Percentiles rank a stretch among this genome's conserved stretches.
These are phyloP conservation scores for Tragelaphus scriptus DNA, from an alignment of 2,113 vertebrate genomes.

Conservation along the genomic window DNA sequence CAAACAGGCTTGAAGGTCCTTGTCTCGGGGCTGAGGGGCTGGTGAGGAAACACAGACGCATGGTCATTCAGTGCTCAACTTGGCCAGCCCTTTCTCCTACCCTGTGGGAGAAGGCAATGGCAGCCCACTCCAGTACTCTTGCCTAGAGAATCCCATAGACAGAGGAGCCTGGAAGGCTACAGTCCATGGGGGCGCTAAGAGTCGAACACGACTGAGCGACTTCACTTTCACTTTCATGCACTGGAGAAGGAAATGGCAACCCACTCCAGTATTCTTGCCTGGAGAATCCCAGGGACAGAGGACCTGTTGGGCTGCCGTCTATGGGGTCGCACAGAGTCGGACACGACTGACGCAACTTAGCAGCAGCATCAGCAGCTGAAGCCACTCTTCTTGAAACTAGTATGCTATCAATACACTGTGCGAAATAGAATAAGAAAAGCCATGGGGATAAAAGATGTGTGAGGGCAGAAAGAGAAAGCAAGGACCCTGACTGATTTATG, in stretches of 20 bases:
- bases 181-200: no score
- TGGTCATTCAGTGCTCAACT: accelerated
- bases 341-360: no score
- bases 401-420: not conserved
- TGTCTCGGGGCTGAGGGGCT: not conserved
- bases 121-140: no score
- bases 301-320: no score
- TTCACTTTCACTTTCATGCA: no score
- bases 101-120: not conserved
- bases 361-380: not conserved
- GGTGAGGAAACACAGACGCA: not conserved
- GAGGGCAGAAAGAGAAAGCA: not conserved
- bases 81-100: not conserved
- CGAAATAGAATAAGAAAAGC: not conserved
- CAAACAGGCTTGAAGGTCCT: not conserved
- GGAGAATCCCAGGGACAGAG: no score
- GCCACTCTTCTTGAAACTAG: not conserved
- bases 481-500: not conserved
- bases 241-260: no score
- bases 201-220: no score
- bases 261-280: no score
- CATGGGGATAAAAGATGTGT: not conserved
- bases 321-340: no score
- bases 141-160: no score
- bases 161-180: no score